A percentile compares a stretch with the other conserved stretches of the same genome.
Conservation (phyloP, 2,888 invertebrate species). For the Erpobdella octoculata region DNA sequence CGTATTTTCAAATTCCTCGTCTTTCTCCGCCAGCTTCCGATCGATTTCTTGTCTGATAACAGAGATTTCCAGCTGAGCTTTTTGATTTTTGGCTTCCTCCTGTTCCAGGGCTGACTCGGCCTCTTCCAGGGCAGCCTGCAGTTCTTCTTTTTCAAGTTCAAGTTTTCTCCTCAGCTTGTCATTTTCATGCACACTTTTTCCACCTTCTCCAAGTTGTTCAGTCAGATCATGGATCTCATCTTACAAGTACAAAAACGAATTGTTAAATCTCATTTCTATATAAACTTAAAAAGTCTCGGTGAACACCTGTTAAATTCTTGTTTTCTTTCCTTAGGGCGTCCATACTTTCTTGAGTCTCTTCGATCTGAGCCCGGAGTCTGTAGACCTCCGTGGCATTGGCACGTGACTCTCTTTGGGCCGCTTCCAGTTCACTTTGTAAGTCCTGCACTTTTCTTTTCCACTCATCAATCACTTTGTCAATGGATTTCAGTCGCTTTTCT, state of each 20-base stretch:
- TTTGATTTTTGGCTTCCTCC: conserved; percentile 86
- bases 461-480: conserved; percentile 99
- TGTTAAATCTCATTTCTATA: not conserved
- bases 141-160: conserved; percentile 98
- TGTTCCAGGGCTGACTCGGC: conserved; percentile 98
- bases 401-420: conserved; percentile 97
- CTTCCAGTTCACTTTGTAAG: conserved; percentile 74
- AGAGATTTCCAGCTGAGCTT: conserved; percentile 92
- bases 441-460: conserved; percentile 99
- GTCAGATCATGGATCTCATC: conserved; percentile 99
- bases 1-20: conserved; percentile 99
- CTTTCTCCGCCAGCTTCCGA: conserved; percentile 98
- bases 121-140: conserved; percentile 96
- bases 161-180: conserved; percentile 96
- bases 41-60: conserved; percentile 99
- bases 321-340: conserved; percentile 97
- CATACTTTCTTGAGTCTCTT: conserved; percentile 92
- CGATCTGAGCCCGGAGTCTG: conserved; percentile 91
- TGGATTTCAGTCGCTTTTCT: conserved; percentile 76
- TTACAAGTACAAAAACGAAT: conserved; percentile 36
- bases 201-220: conserved; percentile 98
- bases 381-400: conserved; percentile 98
- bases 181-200: conserved; percentile 97
- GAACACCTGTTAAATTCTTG: conserved; percentile 78
- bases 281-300: not conserved